These are phyloP conservation scores for Tenthredo distinguenda DNA, from an alignment of 2,888 invertebrate species.

Conservation along the genomic window DNA sequence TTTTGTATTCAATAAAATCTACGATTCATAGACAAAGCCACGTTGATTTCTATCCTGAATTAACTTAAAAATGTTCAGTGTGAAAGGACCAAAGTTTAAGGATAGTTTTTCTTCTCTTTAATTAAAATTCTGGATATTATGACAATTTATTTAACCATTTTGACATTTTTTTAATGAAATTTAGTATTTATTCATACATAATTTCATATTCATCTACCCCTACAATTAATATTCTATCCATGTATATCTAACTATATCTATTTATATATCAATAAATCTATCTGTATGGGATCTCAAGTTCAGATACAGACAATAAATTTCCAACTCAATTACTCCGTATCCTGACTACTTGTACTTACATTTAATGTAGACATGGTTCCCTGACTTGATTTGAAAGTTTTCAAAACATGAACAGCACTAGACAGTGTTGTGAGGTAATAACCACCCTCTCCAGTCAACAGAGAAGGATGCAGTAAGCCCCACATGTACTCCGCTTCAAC, in stretches of 20 bases:
- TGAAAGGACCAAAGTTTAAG: not conserved
- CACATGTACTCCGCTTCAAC: slow-evolving; percentile 98
- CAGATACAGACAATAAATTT: not conserved
- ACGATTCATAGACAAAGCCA: not conserved
- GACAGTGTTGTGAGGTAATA: slow-evolving; percentile 97
- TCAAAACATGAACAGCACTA: slow-evolving; percentile 94
- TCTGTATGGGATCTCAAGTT: not conserved
- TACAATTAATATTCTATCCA: not conserved
- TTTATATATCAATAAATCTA: not conserved
- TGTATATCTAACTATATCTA: not conserved
- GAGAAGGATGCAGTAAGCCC: slow-evolving; percentile 93
- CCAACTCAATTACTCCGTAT: not conserved
- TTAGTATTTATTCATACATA: not conserved
- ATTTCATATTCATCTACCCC: not conserved
- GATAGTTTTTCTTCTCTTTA: not conserved
- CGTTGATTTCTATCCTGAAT: not conserved
- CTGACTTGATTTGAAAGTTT: slow-evolving; percentile 80
- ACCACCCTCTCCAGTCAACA: slow-evolving; percentile 95
- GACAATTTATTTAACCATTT: not conserved
- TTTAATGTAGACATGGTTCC: slow-evolving; percentile 75
- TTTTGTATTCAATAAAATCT: not conserved
- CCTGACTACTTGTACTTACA: slow-evolving; percentile 62
- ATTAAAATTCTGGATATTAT: not conserved
- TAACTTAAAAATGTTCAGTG: not conserved
- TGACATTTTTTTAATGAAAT: not conserved